Base-by-base conservation (phyloP, 2,888 invertebrate species). In the Agonopterix heracliana region DNA sequence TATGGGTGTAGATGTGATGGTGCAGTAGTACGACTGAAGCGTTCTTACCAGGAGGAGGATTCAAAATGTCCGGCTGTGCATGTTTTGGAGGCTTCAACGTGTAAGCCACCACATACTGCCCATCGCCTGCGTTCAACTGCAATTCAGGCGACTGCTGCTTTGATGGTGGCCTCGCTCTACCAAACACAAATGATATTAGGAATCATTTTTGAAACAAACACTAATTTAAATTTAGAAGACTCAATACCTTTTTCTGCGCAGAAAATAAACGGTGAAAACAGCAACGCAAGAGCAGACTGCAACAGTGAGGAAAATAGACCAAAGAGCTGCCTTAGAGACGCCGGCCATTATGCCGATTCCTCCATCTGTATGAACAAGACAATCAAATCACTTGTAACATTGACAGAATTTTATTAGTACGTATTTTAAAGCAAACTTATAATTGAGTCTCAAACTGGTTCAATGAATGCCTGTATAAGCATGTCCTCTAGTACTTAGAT, bases 51-150 rank as follows among this genome's bases (percentile, higher is more conserved):
- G 92, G 89, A 52, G 94, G 94, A 51, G 95, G 94, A 74, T 93
- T 95, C 59, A 96, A 89, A 68, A 95, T 95, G 75, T 96, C 94
- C 9, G 94, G 94, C 64, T 94, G 94, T 35, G 89, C 89, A 57
- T 91, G 91, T 52, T 86, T 87, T 1, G 90, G 84, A 36, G 93
- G 93, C 70, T 95, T 95, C 54, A 96, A 78, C 3, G 95, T 95
- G 66, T 95, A 96, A 9, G 95, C 95, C 13, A 96, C 95, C 49
- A 95, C 95, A 71, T 95, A 95, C 54, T 95, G 92, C 59, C 95
- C 94, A 68, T 95, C 95, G 1, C 93, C 94, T 12, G 95, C 93
- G 57, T 95, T 95, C 46, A 95, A 63, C 49, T 87, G 87, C 8
- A 88, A 61, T 54, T 85, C 87, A 2, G 84, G 76, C 0, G 86